phyloP scores from a whole-genome alignment of 2,797 vertebrate species.

The Sarcophilus harrisii region DNA sequence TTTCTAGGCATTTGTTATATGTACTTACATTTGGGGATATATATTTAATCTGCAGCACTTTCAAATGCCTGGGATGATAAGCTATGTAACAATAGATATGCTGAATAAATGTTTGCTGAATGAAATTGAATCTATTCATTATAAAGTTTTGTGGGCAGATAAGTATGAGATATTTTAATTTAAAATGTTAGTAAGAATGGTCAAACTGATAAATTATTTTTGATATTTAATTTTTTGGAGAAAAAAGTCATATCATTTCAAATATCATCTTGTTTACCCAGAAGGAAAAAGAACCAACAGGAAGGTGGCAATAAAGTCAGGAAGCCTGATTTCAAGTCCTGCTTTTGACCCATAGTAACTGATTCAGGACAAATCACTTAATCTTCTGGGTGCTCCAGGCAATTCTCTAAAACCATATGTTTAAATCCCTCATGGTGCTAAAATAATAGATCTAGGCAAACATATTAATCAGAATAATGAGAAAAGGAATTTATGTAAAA shows the following conservation, averaged over 20 bases:
- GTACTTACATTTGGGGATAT: not conserved
- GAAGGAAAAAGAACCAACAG: not conserved
- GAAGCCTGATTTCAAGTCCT: not conserved
- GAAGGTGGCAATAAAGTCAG: not conserved
- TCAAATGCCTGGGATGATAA: not conserved
- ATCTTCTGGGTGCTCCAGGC: not conserved
- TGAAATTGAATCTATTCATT: not conserved
- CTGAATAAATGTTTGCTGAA: not conserved
- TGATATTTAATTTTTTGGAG: not conserved
- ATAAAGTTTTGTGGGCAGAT: not conserved
- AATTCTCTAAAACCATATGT: not conserved
- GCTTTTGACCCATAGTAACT: not conserved
- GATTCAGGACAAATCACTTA: not conserved
- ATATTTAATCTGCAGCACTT: not conserved
- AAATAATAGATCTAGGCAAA: not conserved
- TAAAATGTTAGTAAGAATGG: not conserved
- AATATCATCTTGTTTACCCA: not conserved
- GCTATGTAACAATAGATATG: not conserved
- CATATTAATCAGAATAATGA: not conserved
- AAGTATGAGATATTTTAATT: not conserved
- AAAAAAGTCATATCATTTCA: not conserved
- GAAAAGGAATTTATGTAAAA: not conserved
- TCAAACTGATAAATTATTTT: not conserved
- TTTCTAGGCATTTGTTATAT: slow-evolving; percentile 20
- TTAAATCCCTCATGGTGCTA: not conserved